Percentiles rank a stretch among this genome's conserved stretches.
Conservation (phyloP, 2,797 vertebrate species). For the Ataeniobius toweri region DNA sequence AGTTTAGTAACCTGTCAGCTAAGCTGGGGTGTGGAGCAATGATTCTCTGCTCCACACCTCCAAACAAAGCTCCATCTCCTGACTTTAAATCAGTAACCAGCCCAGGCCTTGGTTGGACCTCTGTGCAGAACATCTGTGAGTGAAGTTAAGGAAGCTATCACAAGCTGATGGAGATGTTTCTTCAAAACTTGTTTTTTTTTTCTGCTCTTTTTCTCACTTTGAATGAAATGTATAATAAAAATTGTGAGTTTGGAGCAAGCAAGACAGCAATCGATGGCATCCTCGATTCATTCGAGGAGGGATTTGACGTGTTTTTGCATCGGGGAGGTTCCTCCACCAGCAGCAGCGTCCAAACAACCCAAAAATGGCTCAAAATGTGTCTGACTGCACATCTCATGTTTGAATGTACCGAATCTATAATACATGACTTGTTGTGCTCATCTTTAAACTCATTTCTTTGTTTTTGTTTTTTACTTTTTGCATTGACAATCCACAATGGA, state of each 20-base stretch:
- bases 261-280: constrained; percentile 47
- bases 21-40: no score
- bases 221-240: constrained; percentile 7
- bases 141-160: constrained; percentile 14
- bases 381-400: constrained; percentile 35
- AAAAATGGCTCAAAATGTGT: constrained; percentile 37
- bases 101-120: background rate
- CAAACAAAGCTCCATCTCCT: background rate
- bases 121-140: constrained; percentile 2
- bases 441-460: constrained; percentile 20
- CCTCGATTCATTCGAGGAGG: constrained; percentile 1
- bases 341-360: constrained; percentile 55
- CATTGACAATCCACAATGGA: constrained; percentile 73
- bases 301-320: constrained; percentile 1
- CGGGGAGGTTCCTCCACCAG: constrained; percentile 45
- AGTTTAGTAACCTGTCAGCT: no score
- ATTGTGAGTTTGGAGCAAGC: constrained; percentile 14
- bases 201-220: background rate
- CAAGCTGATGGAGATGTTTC: constrained; percentile 26
- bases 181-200: background rate
- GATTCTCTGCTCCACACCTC: no score
- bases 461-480: constrained; percentile 11
- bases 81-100: background rate
- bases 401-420: constrained; percentile 56
- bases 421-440: constrained; percentile 16